phyloP scores from a whole-genome alignment of 2,113 vertebrate species.

The Cyanoramphus novaezelandiae region DNA sequence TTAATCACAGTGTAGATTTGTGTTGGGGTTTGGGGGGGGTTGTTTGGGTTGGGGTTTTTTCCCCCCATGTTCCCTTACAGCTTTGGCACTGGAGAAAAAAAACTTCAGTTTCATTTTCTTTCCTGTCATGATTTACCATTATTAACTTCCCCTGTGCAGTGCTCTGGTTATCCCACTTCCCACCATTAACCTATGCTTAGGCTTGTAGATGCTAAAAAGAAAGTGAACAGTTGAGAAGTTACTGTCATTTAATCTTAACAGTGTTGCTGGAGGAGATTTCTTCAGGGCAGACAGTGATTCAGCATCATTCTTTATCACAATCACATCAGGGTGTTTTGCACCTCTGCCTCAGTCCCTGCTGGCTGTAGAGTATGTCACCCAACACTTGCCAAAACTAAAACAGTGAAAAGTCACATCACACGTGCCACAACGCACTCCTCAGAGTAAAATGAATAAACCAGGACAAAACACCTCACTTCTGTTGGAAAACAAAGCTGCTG shows the following conservation, averaged over 20 bases:
- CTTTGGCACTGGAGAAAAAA: neutral
- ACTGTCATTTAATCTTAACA: neutral
- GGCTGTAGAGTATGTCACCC: neutral
- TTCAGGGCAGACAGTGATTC: neutral
- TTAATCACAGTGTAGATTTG: neutral
- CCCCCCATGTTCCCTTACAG: neutral
- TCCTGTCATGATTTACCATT: neutral
- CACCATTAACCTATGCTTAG: neutral
- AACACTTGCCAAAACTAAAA: neutral
- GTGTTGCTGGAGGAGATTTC: neutral
- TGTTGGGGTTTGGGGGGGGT: neutral
- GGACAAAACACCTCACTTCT: neutral
- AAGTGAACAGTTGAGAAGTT: neutral
- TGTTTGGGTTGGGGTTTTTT: neutral
- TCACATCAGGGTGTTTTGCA: accelerated
- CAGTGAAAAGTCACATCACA: neutral
- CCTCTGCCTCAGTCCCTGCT: neutral
- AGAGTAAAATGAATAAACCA: neutral
- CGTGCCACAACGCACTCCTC: neutral
- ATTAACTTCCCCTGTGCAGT: neutral
- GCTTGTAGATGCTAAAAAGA: neutral
- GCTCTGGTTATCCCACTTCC: neutral
- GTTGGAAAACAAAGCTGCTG: neutral
- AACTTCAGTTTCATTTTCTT: neutral
- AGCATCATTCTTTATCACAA: neutral